A percentile compares a stretch with the other conserved stretches of the same genome.
Conservation (phyloP, 1,140 invertebrate species). For the Bombus vancouverensis region DNA sequence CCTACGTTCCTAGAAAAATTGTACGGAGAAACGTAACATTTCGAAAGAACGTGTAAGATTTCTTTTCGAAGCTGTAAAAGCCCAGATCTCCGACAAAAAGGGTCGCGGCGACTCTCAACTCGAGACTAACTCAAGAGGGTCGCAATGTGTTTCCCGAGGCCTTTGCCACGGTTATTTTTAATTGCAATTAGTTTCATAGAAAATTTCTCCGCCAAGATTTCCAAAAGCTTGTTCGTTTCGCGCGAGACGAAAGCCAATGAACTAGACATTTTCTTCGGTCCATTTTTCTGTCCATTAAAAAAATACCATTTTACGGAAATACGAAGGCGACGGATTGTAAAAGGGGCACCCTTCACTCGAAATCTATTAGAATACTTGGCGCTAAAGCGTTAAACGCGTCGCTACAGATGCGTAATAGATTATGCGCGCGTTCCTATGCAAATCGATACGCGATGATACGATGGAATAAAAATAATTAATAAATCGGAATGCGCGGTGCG, state of each 20-base stretch:
- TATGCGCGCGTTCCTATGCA: background rate
- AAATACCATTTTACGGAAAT: background rate
- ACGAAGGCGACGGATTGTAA: background rate
- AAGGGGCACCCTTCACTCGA: too few species aligned
- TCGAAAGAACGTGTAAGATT: background rate
- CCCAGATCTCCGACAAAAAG: too few species aligned
- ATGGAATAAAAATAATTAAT: background rate
- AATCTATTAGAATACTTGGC: background rate
- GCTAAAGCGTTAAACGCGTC: background rate
- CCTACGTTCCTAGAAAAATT: too few species aligned
- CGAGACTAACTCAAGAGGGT: background rate
- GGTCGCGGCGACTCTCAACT: too few species aligned
- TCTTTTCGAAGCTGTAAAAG: background rate
- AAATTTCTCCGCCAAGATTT: background rate
- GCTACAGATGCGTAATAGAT: background rate
- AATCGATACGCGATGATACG: background rate
- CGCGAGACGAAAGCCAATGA: too few species aligned
- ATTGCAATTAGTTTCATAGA: background rate
- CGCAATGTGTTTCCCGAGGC: background rate
- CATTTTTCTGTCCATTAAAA: background rate
- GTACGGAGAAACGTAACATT: background rate
- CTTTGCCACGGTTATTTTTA: background rate
- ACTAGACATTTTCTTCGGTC: background rate
- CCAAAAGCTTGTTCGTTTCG: background rate
- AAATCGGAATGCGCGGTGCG: background rate